A percentile compares a stretch with the other conserved stretches of the same genome.
phyloP scores from a whole-genome alignment of 2,888 invertebrate species.

The Ophioninae sp. region DNA sequence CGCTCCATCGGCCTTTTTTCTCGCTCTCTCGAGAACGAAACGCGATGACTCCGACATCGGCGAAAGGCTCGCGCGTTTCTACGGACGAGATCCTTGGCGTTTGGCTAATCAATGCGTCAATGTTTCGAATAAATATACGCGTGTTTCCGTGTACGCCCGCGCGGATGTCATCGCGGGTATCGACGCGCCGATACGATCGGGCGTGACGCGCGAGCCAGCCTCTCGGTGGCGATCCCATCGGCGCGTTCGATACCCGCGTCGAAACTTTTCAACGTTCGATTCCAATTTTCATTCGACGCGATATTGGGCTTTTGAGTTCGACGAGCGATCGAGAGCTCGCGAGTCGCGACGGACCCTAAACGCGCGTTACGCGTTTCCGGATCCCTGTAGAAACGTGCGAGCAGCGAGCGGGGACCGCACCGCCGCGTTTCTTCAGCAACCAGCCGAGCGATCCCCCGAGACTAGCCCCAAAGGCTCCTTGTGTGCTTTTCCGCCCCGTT shows the following conservation, averaged over 20 bases:
- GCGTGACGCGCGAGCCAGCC: no score
- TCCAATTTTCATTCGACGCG: no score
- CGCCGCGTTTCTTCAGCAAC: constrained; percentile 36
- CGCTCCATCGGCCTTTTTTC: no score
- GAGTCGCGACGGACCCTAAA: constrained; percentile 29
- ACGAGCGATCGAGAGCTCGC: background rate
- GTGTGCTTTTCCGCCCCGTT: constrained; percentile 32
- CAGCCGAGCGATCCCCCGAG: constrained; percentile 49
- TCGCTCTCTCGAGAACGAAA: constrained; percentile 19
- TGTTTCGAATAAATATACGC: constrained; percentile 37
- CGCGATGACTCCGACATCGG: constrained; percentile 37
- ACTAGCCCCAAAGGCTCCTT: constrained; percentile 53
- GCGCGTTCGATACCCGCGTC: no score
- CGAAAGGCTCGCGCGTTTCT: constrained; percentile 65
- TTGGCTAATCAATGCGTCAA: background rate
- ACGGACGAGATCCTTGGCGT: constrained; percentile 63
- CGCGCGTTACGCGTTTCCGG: background rate
- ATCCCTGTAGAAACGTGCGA: constrained; percentile 15
- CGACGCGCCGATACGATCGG: no score
- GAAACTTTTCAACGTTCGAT: no score
- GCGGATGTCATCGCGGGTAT: no score
- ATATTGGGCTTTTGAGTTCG: background rate
- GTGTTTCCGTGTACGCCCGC: no score
- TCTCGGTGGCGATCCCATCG: no score
- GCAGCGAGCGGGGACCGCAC: constrained; percentile 20